Conservation (phyloP, 2,888 invertebrate species). For the Slavum lentiscoides region DNA sequence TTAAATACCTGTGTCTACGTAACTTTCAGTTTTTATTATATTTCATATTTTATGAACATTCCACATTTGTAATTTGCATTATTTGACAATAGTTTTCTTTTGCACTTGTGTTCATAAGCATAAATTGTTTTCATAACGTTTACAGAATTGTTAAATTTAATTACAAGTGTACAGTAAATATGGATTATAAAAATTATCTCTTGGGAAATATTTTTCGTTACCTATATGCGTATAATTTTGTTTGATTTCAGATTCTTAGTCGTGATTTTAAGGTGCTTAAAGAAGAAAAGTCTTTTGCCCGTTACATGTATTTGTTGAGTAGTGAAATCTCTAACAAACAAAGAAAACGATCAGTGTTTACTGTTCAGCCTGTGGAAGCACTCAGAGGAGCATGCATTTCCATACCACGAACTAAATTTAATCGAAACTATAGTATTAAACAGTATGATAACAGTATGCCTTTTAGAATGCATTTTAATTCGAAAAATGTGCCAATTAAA, state of each 20-base stretch:
- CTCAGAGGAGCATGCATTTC: conserved; percentile 47
- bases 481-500: conserved; percentile 38
- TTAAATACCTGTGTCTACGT: too few species aligned
- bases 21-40: too few species aligned
- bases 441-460: conserved; percentile 34
- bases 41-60: too few species aligned
- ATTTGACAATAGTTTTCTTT: too few species aligned
- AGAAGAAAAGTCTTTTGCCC: conserved; percentile 49
- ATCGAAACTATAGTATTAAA: conserved; percentile 39
- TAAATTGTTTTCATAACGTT: too few species aligned
- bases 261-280: conserved; percentile 47
- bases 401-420: conserved; percentile 44
- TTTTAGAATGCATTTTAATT: conserved; percentile 41
- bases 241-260: conserved; percentile 40
- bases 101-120: too few species aligned
- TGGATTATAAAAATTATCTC: too few species aligned
- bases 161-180: too few species aligned
- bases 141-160: too few species aligned
- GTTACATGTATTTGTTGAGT: conserved; percentile 49
- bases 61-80: too few species aligned
- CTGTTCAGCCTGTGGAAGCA: conserved; percentile 45
- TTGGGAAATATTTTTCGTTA: too few species aligned
- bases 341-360: conserved; percentile 42
- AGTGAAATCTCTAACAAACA: conserved; percentile 45
- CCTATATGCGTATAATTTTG: neutral